phyloP scores from a whole-genome alignment of 1,140 invertebrate species.

The Drosophila subobscura region DNA sequence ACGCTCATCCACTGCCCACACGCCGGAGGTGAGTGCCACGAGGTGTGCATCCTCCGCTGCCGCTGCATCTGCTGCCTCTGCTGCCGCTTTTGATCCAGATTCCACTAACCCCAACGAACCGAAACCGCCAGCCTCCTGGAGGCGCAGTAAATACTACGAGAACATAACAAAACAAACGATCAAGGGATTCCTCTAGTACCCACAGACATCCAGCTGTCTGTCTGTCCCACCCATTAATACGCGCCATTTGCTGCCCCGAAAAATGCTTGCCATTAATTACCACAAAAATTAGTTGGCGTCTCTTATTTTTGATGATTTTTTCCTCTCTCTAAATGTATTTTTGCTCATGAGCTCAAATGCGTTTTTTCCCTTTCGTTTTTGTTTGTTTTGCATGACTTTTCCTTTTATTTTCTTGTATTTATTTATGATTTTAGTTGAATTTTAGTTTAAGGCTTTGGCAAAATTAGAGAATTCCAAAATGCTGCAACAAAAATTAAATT shows the following conservation, averaged over 20 bases:
- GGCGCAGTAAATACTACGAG: conserved; percentile 83
- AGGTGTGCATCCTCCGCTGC: conserved; percentile 12
- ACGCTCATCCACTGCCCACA: conserved; percentile 54
- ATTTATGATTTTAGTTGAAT: conserved; percentile 37
- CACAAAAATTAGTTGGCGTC: conserved; percentile 53
- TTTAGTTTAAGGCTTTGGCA: conserved; percentile 29
- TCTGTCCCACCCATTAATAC: conserved; percentile 50
- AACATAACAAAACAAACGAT: conserved; percentile 85
- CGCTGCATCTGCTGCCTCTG: conserved; percentile 16
- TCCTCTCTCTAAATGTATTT: conserved; percentile 44
- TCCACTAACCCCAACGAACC: conserved; percentile 49
- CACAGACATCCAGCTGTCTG: conserved; percentile 6
- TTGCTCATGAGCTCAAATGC: conserved; percentile 51
- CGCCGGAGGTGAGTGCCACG: conserved; percentile 73
- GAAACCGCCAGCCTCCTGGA: conserved; percentile 72
- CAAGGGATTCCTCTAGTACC: conserved; percentile 83
- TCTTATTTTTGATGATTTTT: conserved; percentile 45
- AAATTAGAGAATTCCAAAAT: conserved; percentile 74
- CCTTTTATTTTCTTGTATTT: conserved; percentile 40
- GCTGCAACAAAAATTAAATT: conserved; percentile 2
- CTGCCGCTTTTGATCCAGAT: conserved; percentile 13
- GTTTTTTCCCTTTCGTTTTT: conserved; percentile 30
- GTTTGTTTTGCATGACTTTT: conserved; percentile 48
- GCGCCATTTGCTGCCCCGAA: conserved; percentile 64
- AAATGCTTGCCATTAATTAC: conserved; percentile 66